Conservation (phyloP, 2,888 invertebrate species). For the Galeopsomyia nigrocyanea region DNA sequence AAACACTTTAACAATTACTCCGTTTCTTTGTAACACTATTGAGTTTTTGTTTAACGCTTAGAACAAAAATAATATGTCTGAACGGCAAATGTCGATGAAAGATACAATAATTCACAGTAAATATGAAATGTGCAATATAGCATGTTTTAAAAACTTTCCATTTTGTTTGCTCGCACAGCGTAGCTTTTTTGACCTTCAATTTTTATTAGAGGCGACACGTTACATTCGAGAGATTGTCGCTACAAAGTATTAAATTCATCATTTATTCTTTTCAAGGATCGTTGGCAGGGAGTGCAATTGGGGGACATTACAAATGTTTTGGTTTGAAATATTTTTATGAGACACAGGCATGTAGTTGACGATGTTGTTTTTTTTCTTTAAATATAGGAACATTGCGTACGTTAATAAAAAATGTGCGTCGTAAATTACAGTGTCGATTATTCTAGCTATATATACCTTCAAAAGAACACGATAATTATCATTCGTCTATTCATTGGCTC, state of each 20-base stretch:
- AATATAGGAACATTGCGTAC: no score
- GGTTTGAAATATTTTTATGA: slow-evolving; percentile 32
- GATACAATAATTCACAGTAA: slow-evolving; percentile 5
- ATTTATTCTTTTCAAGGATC: slow-evolving; percentile 13
- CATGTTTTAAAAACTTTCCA: slow-evolving; percentile 21
- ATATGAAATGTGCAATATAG: slow-evolving; percentile 9
- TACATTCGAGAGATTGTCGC: neutral
- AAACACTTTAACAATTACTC: slow-evolving; percentile 32
- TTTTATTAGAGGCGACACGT: neutral
- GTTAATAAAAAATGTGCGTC: no score
- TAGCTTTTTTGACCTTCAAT: neutral
- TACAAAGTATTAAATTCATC: neutral
- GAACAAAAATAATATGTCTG: slow-evolving; percentile 5
- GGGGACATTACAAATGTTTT: slow-evolving; percentile 22
- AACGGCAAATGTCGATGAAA: slow-evolving; percentile 19
- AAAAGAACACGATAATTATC: no score
- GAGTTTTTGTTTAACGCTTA: slow-evolving; percentile 26
- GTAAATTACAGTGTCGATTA: no score
- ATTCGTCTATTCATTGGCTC: neutral
- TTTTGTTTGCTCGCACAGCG: neutral
- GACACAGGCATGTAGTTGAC: neutral
- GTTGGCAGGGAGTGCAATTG: slow-evolving; percentile 36
- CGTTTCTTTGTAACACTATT: slow-evolving; percentile 32
- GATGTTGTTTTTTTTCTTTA: no score
- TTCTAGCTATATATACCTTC: no score